Percentiles rank a stretch among this genome's conserved stretches.
Conservation (phyloP, 2,797 vertebrate genomes). For the Propithecus deckenii region DNA sequence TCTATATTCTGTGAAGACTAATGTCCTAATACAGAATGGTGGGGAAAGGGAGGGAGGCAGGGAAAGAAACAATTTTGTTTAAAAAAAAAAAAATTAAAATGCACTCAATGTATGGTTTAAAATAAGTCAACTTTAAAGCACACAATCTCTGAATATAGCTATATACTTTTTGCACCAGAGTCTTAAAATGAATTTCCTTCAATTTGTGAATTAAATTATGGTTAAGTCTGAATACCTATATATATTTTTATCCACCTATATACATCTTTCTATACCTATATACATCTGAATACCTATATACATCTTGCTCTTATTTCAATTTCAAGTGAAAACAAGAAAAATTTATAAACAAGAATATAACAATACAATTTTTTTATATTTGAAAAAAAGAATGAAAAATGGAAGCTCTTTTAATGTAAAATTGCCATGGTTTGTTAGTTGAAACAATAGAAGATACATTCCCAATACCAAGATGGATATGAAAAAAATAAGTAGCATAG, state of each 20-base stretch:
- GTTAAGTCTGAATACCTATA: not conserved
- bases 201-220: slow-evolving; percentile 13
- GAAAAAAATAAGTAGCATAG: slow-evolving; percentile 85
- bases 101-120: not conserved
- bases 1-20: slow-evolving; percentile 11
- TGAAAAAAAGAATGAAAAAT: slow-evolving; percentile 75
- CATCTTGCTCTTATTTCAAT: slow-evolving; percentile 23
- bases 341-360: slow-evolving; percentile 25
- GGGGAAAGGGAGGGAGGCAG: not conserved
- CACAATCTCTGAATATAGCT: not conserved
- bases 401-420: slow-evolving; percentile 72
- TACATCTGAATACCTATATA: not conserved
- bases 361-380: not conserved
- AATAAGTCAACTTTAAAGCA: slow-evolving; percentile 28
- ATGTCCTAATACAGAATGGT: not conserved
- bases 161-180: not conserved
- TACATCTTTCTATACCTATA: not conserved
- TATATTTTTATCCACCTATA: not conserved
- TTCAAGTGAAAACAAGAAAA: slow-evolving; percentile 49
- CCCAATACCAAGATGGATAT: slow-evolving; percentile 86
- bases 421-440: slow-evolving; percentile 82
- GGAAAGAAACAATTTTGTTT: not conserved
- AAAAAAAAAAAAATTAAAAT: not conserved
- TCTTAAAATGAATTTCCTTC: slow-evolving; percentile 46
- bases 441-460: slow-evolving; percentile 87